A percentile compares a stretch with the other conserved stretches of the same genome.
phyloP scores from a whole-genome alignment of 2,113 vertebrate genomes.

The Bucco capensis region DNA sequence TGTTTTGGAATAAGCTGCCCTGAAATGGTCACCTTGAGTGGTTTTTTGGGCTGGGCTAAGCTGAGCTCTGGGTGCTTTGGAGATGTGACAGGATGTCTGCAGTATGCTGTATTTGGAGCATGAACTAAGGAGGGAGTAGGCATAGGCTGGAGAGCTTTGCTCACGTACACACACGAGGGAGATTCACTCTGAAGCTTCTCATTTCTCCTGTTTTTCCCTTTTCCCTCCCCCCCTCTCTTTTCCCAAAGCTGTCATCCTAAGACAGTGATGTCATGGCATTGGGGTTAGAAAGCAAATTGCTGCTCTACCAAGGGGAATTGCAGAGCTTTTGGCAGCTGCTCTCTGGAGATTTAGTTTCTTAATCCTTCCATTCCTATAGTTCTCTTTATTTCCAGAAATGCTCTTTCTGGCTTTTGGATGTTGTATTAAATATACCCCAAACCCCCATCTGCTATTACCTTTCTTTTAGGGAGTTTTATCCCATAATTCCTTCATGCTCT shows the following conservation, averaged over 20 bases:
- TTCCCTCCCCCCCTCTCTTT: not conserved
- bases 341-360: not conserved
- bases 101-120: not conserved
- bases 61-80: accelerated
- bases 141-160: not conserved
- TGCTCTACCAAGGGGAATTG: not conserved
- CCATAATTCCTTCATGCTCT: slow-evolving; percentile 21
- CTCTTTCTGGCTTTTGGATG: not conserved
- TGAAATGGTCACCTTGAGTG: not conserved
- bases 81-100: not conserved
- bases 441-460: not conserved
- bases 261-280: not conserved
- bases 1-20: not conserved
- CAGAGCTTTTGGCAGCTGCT: not conserved
- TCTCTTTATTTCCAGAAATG: not conserved
- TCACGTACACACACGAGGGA: accelerated
- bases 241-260: not conserved
- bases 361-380: not conserved
- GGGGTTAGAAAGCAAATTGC: not conserved
- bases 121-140: not conserved
- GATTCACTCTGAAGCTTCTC: not conserved
- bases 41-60: not conserved
- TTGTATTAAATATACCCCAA: not conserved
- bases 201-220: not conserved
- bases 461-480: slow-evolving; percentile 30